Percentiles rank a stretch among this genome's conserved stretches.
phyloP scores from a whole-genome alignment of 2,888 invertebrate genomes.

The Limnephilus lunatus region DNA sequence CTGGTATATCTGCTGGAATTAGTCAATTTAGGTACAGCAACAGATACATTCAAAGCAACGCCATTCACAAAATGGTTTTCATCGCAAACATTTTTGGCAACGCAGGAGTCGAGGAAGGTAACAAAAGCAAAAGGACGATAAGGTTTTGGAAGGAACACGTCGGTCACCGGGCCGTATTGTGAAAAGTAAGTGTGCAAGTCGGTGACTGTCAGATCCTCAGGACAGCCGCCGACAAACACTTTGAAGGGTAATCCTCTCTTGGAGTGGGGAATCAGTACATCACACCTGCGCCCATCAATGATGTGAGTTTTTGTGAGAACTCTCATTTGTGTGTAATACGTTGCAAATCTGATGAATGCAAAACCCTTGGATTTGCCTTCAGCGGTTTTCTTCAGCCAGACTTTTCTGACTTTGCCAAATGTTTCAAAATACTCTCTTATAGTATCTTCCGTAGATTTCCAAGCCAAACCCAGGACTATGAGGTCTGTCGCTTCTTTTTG shows the following conservation, averaged over 20 bases:
- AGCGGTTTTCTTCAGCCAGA: neutral
- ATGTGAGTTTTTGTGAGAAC: neutral
- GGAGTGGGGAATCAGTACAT: neutral
- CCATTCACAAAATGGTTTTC: neutral
- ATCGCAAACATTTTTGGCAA: slow-evolving; percentile 2
- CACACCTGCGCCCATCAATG: neutral
- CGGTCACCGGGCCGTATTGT: neutral
- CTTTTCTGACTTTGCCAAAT: neutral
- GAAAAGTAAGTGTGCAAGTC: neutral
- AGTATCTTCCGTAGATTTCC: neutral
- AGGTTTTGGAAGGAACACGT: neutral
- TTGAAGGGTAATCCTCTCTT: neutral
- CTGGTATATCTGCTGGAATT: neutral
- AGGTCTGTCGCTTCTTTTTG: neutral
- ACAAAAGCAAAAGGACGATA: neutral
- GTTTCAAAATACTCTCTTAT: neutral
- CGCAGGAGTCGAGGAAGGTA: neutral
- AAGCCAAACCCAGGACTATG: neutral
- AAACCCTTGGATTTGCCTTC: neutral
- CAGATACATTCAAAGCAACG: neutral
- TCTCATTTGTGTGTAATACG: neutral
- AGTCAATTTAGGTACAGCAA: neutral
- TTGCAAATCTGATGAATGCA: neutral
- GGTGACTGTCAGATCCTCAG: neutral
- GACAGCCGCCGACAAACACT: neutral